These are phyloP conservation scores for rat (Rattus norvegicus) DNA, from an alignment of 2,113 vertebrate species.

Conservation along the genomic window DNA sequence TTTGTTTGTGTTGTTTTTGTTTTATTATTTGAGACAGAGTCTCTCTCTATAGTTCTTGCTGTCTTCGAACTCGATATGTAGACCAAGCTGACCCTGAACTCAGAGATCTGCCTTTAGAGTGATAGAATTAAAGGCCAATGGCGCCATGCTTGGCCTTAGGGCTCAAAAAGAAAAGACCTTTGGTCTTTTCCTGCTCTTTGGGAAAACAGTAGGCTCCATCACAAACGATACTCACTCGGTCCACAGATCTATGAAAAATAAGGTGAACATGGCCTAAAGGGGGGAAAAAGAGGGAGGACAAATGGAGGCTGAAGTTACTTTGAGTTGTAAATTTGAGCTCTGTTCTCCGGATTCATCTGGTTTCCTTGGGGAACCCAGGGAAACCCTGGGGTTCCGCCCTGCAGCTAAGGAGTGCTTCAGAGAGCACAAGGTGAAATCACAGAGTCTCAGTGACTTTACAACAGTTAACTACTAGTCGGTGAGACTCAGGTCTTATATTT, in stretches of 20 bases:
- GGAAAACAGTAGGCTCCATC: background rate
- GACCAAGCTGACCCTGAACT: background rate
- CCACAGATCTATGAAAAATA: background rate
- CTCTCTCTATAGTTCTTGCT: background rate
- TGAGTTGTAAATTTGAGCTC: slow-evolving; percentile 20
- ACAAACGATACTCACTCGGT: background rate
- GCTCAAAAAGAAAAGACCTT: background rate
- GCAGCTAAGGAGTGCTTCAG: slow-evolving; percentile 15
- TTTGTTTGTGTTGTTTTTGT: background rate
- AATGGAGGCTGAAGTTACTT: background rate
- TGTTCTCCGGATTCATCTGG: slow-evolving; percentile 10
- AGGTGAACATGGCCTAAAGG: background rate
- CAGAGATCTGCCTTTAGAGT: background rate
- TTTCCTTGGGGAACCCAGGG: slow-evolving; percentile 1
- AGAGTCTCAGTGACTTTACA: slow-evolving; percentile 14
- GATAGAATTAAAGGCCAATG: background rate
- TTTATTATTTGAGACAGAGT: background rate
- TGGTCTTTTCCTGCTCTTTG: background rate
- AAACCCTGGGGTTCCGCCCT: background rate
- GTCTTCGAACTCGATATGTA: background rate
- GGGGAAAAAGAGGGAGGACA: background rate
- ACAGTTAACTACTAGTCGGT: slow-evolving; percentile 28
- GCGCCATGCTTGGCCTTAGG: background rate
- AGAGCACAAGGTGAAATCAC: slow-evolving; percentile 39
- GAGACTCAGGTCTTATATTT: background rate